Percentiles rank a stretch among this genome's conserved stretches.
phyloP scores from a whole-genome alignment of 1,140 invertebrate genomes.

The Spodoptera frugiperda region DNA sequence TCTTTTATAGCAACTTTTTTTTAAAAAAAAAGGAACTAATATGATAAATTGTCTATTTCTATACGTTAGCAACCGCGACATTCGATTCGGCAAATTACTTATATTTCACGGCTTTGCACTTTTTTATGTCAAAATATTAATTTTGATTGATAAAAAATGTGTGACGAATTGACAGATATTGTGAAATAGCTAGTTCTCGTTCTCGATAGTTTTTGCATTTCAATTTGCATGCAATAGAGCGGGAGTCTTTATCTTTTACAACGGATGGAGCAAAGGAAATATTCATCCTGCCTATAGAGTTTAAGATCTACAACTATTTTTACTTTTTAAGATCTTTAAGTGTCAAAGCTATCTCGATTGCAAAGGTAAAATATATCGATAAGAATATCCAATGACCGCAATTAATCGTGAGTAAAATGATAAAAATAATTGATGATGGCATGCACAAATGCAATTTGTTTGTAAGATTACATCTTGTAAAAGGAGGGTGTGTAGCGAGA shows the following conservation, averaged over 20 bases:
- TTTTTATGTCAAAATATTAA: constrained; percentile 19
- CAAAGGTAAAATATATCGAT: constrained; percentile 30
- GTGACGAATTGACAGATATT: constrained; percentile 28
- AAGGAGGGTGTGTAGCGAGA: constrained; percentile 18
- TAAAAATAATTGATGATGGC: constrained; percentile 67
- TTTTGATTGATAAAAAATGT: constrained; percentile 21
- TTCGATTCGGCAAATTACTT: constrained; percentile 29
- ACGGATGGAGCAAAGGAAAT: neutral
- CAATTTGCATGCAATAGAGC: constrained; percentile 11
- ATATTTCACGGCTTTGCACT: constrained; percentile 43
- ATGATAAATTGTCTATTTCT: constrained; percentile 31
- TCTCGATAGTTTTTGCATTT: constrained; percentile 26
- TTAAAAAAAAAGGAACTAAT: constrained; percentile 26
- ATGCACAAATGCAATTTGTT: constrained; percentile 66
- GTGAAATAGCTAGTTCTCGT: constrained; percentile 4
- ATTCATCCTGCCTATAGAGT: neutral
- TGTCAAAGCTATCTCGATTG: neutral
- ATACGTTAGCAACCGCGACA: constrained; percentile 12
- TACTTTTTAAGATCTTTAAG: constrained; percentile 10
- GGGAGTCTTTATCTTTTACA: neutral
- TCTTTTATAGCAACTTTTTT: constrained; percentile 4
- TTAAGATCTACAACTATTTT: neutral
- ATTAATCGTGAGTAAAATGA: constrained; percentile 59
- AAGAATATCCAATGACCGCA: constrained; percentile 38
- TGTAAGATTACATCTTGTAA: constrained; percentile 61